Evolutionary conservation across 2,797 vertebrate genomes (phyloP), one percentile per base, ranked within the genome.

Genomic region (Danio choprae): DNA sequence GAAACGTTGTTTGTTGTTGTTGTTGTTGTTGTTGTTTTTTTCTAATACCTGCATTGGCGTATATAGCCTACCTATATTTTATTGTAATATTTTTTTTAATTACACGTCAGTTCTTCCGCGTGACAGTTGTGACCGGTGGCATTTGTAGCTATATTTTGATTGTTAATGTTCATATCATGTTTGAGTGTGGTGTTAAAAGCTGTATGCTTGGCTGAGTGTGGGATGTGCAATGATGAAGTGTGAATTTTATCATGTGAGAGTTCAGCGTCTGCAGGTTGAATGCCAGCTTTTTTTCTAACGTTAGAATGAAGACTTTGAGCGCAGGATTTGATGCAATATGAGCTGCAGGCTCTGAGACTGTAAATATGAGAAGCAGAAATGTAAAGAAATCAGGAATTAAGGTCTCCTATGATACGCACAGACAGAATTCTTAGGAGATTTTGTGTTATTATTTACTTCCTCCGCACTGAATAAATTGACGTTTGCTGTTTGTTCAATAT

Each of bases 251-350:
- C 73, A 78, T 62, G 64, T 81, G 73, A 81, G 76, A 74, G 51
- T 11, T 43, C 2, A 29, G 64, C 68, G 64, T 68, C 38, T 12
- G 58, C 48, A 48, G 73, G 76, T 58, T 79, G 79, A 80, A 64
- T 81, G 80, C 79, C 78, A 72, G 63, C 36, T 85, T 77, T 73
- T 70, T 77, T 29, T 29, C 29, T 3, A 29, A 29, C 29, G 29
- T 53, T 53, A 80, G 72, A 69, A 70, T 46, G 53, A 78, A 64
- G 60, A 80, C 71, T 68, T 77, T n/a, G 18, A 71, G 64, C 71
- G 29, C 70, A 81, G 78, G 77, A 81, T 85, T 84, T 70, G 64
- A 67, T 85, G 84, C 76, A 76, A 79, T 71, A 71, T 64, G 80
- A 84, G 79, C 71, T 70, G 36, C 44, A 20, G 64, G 71, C 74